A percentile compares a stretch with the other conserved stretches of the same genome.
Conservation (phyloP, 53 echinoderm and acorn worm genomes). For the Mesocentrotus franciscanus region DNA sequence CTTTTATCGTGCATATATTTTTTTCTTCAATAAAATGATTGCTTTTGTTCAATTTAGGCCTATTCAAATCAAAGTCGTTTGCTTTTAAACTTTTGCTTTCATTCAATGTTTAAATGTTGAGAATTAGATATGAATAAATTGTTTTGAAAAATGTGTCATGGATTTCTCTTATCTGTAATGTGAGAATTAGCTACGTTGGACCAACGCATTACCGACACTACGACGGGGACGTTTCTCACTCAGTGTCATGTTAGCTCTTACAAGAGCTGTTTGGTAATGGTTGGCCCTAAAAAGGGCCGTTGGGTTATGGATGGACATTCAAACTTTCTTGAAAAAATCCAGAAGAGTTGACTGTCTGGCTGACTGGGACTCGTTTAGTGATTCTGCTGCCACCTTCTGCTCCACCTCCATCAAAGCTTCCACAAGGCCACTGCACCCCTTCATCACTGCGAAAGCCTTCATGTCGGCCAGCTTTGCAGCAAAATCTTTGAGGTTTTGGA, state of each 20-base stretch:
- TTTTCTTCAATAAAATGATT: too few relatives aligned
- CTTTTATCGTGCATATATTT: too few relatives aligned
- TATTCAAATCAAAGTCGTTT: too few relatives aligned
- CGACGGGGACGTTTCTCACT: constrained; percentile 45
- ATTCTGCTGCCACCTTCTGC: neutral
- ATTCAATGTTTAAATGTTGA: too few relatives aligned
- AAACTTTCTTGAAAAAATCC: constrained; percentile 19
- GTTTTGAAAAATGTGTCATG: too few relatives aligned
- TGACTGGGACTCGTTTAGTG: neutral
- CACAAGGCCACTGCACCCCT: neutral
- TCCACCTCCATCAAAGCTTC: neutral
- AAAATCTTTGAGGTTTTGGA: neutral
- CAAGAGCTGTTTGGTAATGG: constrained; percentile 3
- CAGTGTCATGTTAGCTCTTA: constrained; percentile 37
- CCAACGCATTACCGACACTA: constrained; percentile 43
- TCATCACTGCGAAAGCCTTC: constrained; percentile 27
- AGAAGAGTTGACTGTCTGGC: constrained; percentile 3
- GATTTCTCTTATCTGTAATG: neutral
- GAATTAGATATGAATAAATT: too few relatives aligned
- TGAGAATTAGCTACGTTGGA: constrained; percentile 28
- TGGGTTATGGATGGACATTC: neutral
- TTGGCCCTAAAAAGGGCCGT: constrained; percentile 29
- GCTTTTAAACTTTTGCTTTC: too few relatives aligned
- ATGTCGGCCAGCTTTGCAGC: neutral
- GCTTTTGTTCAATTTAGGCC: too few relatives aligned